Percentiles rank a stretch among this genome's conserved stretches.
Evolutionary conservation across 2,113 vertebrate species (phyloP).

Genomic region (Cryptoleucopteryx plumbea): DNA sequence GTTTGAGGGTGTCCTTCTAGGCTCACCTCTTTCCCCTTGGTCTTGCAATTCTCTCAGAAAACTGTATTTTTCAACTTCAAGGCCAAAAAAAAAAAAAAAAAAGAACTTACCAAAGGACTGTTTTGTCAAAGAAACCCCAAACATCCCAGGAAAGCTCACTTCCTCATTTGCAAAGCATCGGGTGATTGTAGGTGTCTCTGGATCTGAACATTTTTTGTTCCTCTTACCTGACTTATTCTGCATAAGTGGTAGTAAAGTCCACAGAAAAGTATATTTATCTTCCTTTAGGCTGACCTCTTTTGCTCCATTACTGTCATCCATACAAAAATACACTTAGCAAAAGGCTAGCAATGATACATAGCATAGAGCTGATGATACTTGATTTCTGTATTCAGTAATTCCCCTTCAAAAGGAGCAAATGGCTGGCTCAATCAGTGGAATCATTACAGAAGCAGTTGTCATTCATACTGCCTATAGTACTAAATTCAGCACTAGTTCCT

Average conservation of each 20-base stretch:
- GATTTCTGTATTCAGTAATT: background rate
- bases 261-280: background rate
- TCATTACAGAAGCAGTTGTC: background rate
- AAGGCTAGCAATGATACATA: background rate
- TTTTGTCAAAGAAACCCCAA: background rate
- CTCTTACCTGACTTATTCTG: background rate
- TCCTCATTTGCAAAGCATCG: background rate
- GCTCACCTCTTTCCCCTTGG: background rate
- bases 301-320: background rate
- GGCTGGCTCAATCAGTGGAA: rapidly evolving
- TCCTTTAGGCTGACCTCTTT: background rate
- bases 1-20: background rate
- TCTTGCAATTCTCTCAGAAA: background rate
- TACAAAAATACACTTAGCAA: background rate
- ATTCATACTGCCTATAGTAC: background rate
- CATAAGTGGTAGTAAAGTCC: background rate
- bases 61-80: background rate
- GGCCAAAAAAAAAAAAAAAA: background rate
- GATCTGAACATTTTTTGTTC: background rate
- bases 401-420: background rate
- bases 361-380: background rate
- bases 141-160: background rate
- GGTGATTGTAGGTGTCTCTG: background rate
- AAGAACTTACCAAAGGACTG: background rate
- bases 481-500: background rate